These are phyloP conservation scores for Sminthurinus aureus DNA, from an alignment of 2,888 invertebrate genomes.

Conservation along the genomic window DNA sequence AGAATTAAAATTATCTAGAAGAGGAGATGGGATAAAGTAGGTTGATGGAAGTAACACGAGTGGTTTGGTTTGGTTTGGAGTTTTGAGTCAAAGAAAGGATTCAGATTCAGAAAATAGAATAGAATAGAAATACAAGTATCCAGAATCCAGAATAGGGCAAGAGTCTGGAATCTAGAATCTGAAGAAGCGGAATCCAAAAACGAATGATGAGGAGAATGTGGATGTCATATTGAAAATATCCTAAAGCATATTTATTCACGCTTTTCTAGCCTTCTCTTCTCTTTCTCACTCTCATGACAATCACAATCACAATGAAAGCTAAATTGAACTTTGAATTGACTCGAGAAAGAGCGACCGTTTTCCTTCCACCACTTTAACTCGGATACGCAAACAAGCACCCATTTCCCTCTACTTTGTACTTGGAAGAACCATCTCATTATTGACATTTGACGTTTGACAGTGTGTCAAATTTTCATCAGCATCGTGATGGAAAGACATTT, in stretches of 20 bases:
- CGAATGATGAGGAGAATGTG: background rate
- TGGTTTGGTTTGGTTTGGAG: no score
- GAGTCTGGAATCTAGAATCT: no score
- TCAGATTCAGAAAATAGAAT: background rate
- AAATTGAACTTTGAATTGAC: conserved; percentile 25
- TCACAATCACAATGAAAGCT: conserved; percentile 23
- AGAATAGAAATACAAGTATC: background rate
- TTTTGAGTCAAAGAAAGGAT: background rate
- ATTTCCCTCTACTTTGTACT: background rate
- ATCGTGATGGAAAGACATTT: background rate
- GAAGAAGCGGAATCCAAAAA: background rate
- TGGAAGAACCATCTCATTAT: background rate
- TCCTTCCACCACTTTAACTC: no score
- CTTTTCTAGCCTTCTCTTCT: conserved; percentile 20
- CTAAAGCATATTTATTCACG: conserved; percentile 20
- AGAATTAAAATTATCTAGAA: conserved; percentile 10
- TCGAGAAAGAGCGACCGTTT: background rate
- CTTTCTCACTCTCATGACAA: background rate
- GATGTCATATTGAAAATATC: background rate
- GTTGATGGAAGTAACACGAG: background rate
- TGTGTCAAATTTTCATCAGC: conserved; percentile 1
- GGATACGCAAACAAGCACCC: no score
- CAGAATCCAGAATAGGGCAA: background rate
- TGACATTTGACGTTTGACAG: background rate
- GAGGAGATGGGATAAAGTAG: background rate